Evolutionary conservation across 2,888 invertebrate genomes (phyloP).

Genomic region (Hesperia comma): DNA sequence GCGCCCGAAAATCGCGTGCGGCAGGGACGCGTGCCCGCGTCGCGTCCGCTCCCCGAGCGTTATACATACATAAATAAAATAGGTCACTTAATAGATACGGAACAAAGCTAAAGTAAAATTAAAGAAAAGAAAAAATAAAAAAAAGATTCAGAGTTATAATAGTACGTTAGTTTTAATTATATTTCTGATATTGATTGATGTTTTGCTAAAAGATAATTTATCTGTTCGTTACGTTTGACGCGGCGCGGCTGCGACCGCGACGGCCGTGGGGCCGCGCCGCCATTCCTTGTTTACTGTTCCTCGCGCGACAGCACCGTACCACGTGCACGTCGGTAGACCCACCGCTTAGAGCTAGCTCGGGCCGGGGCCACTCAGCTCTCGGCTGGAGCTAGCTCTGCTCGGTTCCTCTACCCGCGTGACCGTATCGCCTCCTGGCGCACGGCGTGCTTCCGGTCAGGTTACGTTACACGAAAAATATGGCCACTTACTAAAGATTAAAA

Average conservation of each 20-base stretch:
- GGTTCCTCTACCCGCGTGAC: slow-evolving; percentile 9
- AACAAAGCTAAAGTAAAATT: slow-evolving; percentile 68
- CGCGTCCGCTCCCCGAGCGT: slow-evolving; percentile 64
- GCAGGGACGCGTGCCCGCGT: slow-evolving; percentile 49
- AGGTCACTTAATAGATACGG: slow-evolving; percentile 69
- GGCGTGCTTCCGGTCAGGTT: slow-evolving; percentile 47
- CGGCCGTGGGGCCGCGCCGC: slow-evolving; percentile 44
- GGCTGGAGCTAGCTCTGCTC: too few relatives aligned
- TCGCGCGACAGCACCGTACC: slow-evolving; percentile 47
- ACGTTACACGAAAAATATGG: slow-evolving; percentile 53
- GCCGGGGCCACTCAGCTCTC: too few relatives aligned
- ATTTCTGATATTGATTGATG: slow-evolving; percentile 82
- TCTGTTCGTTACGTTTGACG: slow-evolving; percentile 74
- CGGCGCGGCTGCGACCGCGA: slow-evolving; percentile 42
- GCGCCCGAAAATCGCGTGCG: background rate
- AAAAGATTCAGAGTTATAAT: slow-evolving; percentile 76
- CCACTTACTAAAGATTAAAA: slow-evolving; percentile 55
- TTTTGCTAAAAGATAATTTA: slow-evolving; percentile 82
- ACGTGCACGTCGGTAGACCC: background rate
- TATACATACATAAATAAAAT: slow-evolving; percentile 56
- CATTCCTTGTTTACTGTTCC: slow-evolving; percentile 57
- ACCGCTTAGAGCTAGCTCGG: too few relatives aligned
- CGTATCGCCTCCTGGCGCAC: slow-evolving; percentile 25
- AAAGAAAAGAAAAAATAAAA: slow-evolving; percentile 47
- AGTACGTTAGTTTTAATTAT: slow-evolving; percentile 82